These are phyloP conservation scores for Drosophila ficusphila DNA, from an alignment of 1,140 invertebrate genomes.

Conservation along the genomic window DNA sequence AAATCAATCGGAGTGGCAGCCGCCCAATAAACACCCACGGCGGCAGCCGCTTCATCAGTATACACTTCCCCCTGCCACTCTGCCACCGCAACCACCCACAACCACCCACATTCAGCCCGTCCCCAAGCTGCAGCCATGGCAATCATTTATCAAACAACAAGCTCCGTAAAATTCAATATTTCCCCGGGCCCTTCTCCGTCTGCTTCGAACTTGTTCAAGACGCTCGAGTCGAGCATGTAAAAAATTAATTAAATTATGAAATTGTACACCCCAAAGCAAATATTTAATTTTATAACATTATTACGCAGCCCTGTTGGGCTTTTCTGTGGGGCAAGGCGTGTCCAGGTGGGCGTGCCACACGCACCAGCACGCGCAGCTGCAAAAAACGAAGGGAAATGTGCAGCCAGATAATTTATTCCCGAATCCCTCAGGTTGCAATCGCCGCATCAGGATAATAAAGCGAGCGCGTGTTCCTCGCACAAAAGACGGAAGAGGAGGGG, in stretches of 20 bases:
- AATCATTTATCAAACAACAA: conserved; percentile 77
- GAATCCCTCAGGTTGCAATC: conserved; percentile 67
- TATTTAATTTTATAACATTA: conserved; percentile 82
- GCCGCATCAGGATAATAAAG: conserved; percentile 68
- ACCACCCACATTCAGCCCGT: conserved; percentile 5
- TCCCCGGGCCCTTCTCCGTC: conserved; percentile 30
- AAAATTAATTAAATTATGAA: conserved; percentile 82
- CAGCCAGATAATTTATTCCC: conserved; percentile 50
- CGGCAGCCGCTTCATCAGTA: conserved; percentile 15
- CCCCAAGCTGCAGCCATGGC: conserved; percentile 64
- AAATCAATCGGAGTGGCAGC: conserved; percentile 16
- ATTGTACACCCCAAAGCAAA: conserved; percentile 79
- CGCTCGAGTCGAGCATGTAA: conserved; percentile 49
- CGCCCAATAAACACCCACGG: background rate
- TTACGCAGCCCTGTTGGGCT: conserved; percentile 53
- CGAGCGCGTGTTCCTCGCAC: conserved; percentile 53
- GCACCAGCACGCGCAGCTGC: conserved; percentile 65
- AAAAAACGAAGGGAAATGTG: conserved; percentile 47
- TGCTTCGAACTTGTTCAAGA: conserved; percentile 27
- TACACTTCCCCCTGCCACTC: conserved; percentile 1
- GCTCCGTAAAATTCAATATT: conserved; percentile 75
- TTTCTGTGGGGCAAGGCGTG: conserved; percentile 24
- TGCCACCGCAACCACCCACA: background rate
- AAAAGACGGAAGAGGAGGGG: conserved; percentile 8
- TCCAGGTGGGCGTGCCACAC: conserved; percentile 62